Percentiles rank a stretch among this genome's conserved stretches.
Evolutionary conservation across 2,888 invertebrate species (phyloP).

Genomic region (Rhagophthalmus giganteus): DNA sequence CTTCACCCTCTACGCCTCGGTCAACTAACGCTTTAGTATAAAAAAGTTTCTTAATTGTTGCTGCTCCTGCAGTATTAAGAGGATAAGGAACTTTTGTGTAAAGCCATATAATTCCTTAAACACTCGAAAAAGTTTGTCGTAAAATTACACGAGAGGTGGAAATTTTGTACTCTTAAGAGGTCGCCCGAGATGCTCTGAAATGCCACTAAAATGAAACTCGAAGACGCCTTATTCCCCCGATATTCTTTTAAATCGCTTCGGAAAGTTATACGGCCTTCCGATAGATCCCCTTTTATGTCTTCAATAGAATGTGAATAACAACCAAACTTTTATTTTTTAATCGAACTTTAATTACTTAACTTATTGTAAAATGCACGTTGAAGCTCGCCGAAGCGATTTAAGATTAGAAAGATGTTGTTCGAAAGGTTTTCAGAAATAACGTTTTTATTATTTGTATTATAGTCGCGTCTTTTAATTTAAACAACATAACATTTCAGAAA

Average conservation of each 20-base stretch:
- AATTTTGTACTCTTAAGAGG: conserved; percentile 5
- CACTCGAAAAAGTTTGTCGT: conserved; percentile 13
- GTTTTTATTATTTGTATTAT: too few species aligned
- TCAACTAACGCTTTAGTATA: conserved; percentile 10
- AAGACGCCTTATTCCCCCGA: background rate
- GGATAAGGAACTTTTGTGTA: conserved; percentile 11
- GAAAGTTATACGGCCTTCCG: background rate
- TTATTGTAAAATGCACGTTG: too few species aligned
- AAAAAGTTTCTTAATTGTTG: conserved; percentile 17
- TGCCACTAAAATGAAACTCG: conserved; percentile 3
- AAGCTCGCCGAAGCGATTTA: too few species aligned
- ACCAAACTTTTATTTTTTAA: background rate
- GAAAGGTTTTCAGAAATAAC: too few species aligned
- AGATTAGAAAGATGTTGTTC: too few species aligned
- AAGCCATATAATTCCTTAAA: conserved; percentile 13
- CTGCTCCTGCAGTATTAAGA: conserved; percentile 9
- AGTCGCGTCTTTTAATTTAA: too few species aligned
- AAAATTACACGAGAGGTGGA: conserved; percentile 14
- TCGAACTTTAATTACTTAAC: background rate
- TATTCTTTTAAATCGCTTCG: conserved; percentile 4
- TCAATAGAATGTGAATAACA: background rate
- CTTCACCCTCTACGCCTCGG: background rate
- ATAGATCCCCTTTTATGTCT: background rate
- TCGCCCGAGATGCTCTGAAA: conserved; percentile 1
- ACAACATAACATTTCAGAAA: too few species aligned